Evolutionary conservation across 92 coral and sea anemone genomes (phyloP).

Genomic region (Heliopora coerulea): DNA sequence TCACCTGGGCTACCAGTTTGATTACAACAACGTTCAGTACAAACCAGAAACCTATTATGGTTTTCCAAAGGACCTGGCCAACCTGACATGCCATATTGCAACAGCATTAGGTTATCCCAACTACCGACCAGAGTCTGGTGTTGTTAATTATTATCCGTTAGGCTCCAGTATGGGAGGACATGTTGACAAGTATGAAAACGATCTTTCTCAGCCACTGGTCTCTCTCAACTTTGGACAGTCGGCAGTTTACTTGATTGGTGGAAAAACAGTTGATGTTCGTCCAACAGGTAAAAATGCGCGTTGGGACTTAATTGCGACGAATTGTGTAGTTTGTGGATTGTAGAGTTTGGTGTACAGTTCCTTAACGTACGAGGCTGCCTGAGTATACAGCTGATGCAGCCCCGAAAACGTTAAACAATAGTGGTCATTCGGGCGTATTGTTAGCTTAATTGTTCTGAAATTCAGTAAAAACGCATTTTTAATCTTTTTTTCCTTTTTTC

Average conservation of each 20-base stretch:
- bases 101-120: constrained; percentile 79
- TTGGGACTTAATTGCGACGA: too few species aligned
- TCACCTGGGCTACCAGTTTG: constrained; percentile 96
- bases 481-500: too few species aligned
- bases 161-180: constrained; percentile 98
- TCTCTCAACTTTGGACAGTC: constrained; percentile 98
- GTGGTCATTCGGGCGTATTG: too few species aligned
- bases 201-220: constrained; percentile 90
- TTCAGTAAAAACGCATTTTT: too few species aligned
- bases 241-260: constrained; percentile 96
- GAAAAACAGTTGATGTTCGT: constrained; percentile 73
- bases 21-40: constrained; percentile 83
- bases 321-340: too few species aligned
- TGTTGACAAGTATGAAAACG: constrained; percentile 92
- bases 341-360: too few species aligned
- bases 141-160: constrained; percentile 91
- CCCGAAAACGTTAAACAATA: too few species aligned
- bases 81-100: constrained; percentile 78
- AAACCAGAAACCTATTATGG: constrained; percentile 78
- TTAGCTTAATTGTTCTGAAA: too few species aligned
- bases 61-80: constrained; percentile 82
- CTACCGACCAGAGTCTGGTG: constrained; percentile 94
- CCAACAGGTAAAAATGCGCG: constrained; percentile 93
- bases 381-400: too few species aligned
- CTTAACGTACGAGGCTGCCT: too few species aligned